Evolutionary conservation across 2,113 vertebrate species (phyloP), one percentile per base, ranked within the genome.

Genomic region (Perca fluviatilis): DNA sequence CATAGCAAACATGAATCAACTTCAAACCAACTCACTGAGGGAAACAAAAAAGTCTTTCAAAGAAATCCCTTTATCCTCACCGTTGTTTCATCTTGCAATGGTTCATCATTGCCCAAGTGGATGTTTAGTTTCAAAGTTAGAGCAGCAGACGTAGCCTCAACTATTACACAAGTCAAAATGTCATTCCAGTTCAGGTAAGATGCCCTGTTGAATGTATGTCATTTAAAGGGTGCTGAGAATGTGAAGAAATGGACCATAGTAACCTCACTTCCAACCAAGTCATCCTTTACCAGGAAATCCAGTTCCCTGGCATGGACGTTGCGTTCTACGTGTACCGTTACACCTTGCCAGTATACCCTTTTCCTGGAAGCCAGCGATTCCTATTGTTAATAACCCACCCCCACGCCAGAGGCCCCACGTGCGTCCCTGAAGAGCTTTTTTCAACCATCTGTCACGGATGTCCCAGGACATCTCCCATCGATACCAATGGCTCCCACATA

Each of bases 1-100:
- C 89, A 92, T 10, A 89, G 89, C 92, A 92, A 93, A 93, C 90
- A 93, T 86, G 87, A 91, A 93, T 91, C 87, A 82, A 91, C 92
- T 92, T 94, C 92, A 94, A 92, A 91, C 91, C 67, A 74, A 85
- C 76, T 86, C 72, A 82, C 83, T 79, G 81, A 84, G 63, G 69
- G 67, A 86, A 82, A 91, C 84, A 94, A 91, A 74, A 90, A 89
- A 63, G 86, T 79, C 79, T 88, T 90, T 92, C 86, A 91, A 93
- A 93, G 86, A 91, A 86, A 88, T 84, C 69, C 67, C 60, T 90
- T 93, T 82, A 90, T 90, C 90, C 87, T 84, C 77, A 54, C 40
- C 63, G 87, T 91, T 94, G 93, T 93, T 93, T 94, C 90, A 93
- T 93, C 93, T 88, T 84, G 73, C 80, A 80, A 81, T 83, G 62